These are phyloP conservation scores for Andrena bicolor DNA, from an alignment of 2,888 invertebrate species.

Conservation along the genomic window DNA sequence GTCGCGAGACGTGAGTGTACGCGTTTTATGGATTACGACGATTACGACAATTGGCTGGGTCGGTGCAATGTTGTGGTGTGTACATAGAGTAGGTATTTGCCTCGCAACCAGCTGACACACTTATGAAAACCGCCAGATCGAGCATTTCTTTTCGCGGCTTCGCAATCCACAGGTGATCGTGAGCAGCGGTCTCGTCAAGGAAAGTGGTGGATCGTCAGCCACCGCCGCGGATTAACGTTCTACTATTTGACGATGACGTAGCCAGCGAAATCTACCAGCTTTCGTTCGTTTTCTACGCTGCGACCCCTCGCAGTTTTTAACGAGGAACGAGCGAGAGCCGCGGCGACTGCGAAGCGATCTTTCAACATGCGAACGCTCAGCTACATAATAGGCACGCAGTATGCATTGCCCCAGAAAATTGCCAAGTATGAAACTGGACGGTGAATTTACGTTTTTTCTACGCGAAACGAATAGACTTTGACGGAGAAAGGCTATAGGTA, in stretches of 20 bases:
- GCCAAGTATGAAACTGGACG: too few relatives aligned
- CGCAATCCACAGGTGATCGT: constrained; percentile 11
- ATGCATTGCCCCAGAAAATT: too few relatives aligned
- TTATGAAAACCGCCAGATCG: constrained; percentile 54
- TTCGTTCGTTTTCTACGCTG: neutral
- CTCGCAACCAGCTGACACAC: constrained; percentile 56
- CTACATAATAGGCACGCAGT: too few relatives aligned
- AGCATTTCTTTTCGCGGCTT: constrained; percentile 48
- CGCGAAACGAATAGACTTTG: neutral
- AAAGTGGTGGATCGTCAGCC: constrained; percentile 25
- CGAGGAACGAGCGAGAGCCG: too few relatives aligned
- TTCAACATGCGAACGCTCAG: too few relatives aligned
- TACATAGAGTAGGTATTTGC: neutral
- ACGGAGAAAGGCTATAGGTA: neutral
- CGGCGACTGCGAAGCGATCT: too few relatives aligned
- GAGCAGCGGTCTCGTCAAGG: constrained; percentile 21
- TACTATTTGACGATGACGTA: neutral
- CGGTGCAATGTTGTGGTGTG: too few relatives aligned
- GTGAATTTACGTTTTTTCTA: neutral
- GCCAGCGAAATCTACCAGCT: too few relatives aligned
- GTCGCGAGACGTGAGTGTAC: too few relatives aligned
- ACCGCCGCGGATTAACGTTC: neutral
- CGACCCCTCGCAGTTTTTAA: neutral
- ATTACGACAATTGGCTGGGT: too few relatives aligned
- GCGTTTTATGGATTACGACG: too few relatives aligned